These are phyloP conservation scores for Cuniculus paca DNA, from an alignment of 2,797 vertebrate genomes.

Conservation along the genomic window DNA sequence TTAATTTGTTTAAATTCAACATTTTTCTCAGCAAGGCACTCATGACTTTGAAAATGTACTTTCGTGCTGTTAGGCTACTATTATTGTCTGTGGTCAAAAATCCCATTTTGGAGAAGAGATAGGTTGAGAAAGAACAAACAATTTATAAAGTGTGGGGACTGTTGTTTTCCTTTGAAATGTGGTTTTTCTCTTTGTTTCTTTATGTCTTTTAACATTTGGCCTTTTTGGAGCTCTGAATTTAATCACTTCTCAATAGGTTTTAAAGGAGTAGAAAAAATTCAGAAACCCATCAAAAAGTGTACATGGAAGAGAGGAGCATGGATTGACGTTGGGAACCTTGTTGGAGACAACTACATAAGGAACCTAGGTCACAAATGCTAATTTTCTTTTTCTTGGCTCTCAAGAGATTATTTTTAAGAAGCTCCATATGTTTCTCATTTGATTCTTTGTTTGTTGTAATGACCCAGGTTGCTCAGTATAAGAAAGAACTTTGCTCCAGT, in stretches of 20 bases:
- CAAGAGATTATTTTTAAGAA: conserved; percentile 21
- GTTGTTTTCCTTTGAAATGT: background rate
- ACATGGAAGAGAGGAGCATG: background rate
- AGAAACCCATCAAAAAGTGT: background rate
- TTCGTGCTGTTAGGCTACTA: background rate
- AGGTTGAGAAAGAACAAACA: background rate
- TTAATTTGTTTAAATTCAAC: conserved; percentile 3
- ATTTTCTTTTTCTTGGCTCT: background rate
- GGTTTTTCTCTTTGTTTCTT: background rate
- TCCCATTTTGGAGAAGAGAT: background rate
- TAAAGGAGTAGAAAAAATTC: background rate
- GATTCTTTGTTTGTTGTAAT: background rate
- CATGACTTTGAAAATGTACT: background rate
- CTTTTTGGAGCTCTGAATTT: background rate
- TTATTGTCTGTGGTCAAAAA: background rate
- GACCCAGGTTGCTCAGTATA: background rate
- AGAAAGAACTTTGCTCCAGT: conserved; percentile 8
- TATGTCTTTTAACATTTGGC: background rate
- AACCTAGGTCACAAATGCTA: background rate
- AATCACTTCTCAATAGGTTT: background rate
- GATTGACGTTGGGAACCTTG: background rate
- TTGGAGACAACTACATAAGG: background rate
- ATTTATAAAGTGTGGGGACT: background rate
- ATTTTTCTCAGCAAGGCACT: conserved; percentile 20
- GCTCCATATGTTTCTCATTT: background rate